Conservation (phyloP, 92 coral and sea anemone species). For the Palythoa grandis region DNA sequence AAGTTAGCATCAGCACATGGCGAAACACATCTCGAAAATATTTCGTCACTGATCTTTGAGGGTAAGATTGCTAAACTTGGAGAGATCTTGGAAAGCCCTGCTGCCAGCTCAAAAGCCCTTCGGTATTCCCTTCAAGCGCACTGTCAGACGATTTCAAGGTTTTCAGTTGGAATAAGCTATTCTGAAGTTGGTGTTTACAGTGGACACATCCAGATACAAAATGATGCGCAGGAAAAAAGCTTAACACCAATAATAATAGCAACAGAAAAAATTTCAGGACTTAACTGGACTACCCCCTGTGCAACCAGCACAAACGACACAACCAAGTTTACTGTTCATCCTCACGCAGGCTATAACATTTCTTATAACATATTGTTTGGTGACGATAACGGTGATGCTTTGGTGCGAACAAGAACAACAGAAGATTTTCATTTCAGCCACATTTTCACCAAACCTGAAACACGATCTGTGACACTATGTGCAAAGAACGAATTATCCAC, state of each 20-base stretch:
- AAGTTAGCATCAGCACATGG: slow-evolving; percentile 50
- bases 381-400: slow-evolving; percentile 29
- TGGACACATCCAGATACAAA: slow-evolving; percentile 58
- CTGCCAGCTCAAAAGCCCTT: slow-evolving; percentile 8
- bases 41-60: slow-evolving; percentile 9
- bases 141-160: slow-evolving; percentile 48
- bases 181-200: slow-evolving; percentile 47
- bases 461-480: slow-evolving; percentile 47
- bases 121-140: slow-evolving; percentile 61
- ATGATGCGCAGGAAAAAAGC: slow-evolving; percentile 2
- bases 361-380: slow-evolving; percentile 58
- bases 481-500: slow-evolving; percentile 68
- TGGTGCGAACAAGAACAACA: slow-evolving; percentile 29
- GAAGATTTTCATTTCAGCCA: slow-evolving; percentile 33
- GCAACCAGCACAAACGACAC: slow-evolving; percentile 67
- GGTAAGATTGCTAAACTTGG: slow-evolving; percentile 26
- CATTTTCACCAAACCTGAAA: slow-evolving; percentile 52
- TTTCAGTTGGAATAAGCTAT: slow-evolving; percentile 53
- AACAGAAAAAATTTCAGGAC: slow-evolving; percentile 58
- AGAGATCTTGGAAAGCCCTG: slow-evolving; percentile 2
- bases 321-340: slow-evolving; percentile 52
- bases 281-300: slow-evolving; percentile 54
- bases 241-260: slow-evolving; percentile 47
- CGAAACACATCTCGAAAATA: slow-evolving; percentile 25
- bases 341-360: slow-evolving; percentile 75